Evolutionary conservation across 2,113 vertebrate species (phyloP).

Genomic region (Mellivora capensis): DNA sequence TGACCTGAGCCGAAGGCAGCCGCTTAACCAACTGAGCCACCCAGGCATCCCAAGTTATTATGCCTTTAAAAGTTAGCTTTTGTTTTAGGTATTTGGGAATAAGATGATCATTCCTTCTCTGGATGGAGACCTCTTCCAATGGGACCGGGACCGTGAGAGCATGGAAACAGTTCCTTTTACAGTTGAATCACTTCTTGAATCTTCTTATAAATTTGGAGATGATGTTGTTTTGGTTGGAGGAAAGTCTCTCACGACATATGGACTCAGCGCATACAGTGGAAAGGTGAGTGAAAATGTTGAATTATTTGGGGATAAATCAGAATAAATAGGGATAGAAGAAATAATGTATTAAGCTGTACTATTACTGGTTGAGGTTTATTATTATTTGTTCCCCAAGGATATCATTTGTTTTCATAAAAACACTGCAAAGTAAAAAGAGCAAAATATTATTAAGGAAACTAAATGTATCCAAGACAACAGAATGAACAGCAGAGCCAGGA

Average conservation of each 20-base stretch:
- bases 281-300: constrained; percentile 85
- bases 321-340: background rate
- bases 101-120: constrained; percentile 98
- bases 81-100: constrained; percentile 93
- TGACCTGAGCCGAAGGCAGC: too few species aligned
- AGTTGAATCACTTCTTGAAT: constrained; percentile 96
- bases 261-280: constrained; percentile 93
- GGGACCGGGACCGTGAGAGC: constrained; percentile 95
- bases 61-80: background rate
- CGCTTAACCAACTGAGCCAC: too few species aligned
- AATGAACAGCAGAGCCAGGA: background rate
- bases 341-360: background rate
- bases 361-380: background rate
- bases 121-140: constrained; percentile 98
- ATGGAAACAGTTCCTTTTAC: constrained; percentile 99
- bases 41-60: too few species aligned
- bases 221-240: constrained; percentile 97
- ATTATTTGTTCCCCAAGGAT: background rate
- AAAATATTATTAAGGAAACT: background rate
- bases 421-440: background rate
- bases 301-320: background rate
- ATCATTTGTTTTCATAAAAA: constrained; percentile 11
- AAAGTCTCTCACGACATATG: constrained; percentile 95
- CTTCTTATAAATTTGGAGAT: constrained; percentile 95
- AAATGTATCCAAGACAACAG: background rate